Base-by-base conservation (phyloP, 2,113 vertebrate species). In the Chrysemys picta region DNA sequence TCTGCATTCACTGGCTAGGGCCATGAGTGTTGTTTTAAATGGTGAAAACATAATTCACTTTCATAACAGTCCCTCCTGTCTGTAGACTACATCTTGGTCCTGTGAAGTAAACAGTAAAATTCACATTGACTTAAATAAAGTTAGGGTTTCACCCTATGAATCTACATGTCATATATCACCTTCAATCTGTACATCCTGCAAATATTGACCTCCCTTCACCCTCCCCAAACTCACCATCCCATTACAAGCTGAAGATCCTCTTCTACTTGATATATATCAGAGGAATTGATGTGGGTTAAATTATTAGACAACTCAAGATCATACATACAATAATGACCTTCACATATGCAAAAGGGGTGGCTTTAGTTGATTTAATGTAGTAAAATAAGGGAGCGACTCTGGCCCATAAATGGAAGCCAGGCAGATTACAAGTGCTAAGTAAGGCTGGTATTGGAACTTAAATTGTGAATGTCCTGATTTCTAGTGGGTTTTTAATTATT, bases 231-330 rank as follows among this genome's bases (percentile, higher is more conserved):
- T 5, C 29, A 45, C 2, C 52, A 21, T 88, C 91, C 38, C 17
- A 72, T 2, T 14, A 86, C 50, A 90, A 65, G 6, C 2, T 42
- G 16, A 19, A 49, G 21, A 0, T 0, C 1, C 16, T 57, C 21
- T 82, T 56, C 19, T 52, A 82, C 9, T 4, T 75, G 3, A 8
- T 65, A 29, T 59, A 65, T 65, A 65, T 31, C 17, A 21, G 13
- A 69, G 62, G 35, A n/a, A 69, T 69, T n/a, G 35, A n/a, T 69
- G 62, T 14, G 1, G 35, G 16, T 69, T 19, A n/a, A n/a, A 35
- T 69, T n/a, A 69, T 69, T n/a, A n/a, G 29, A 9, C 35, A 69
- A 19, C 35, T 69, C 35, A n/a, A n/a, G 31, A 69, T n/a, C 62
- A 19, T 69, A 10, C 17, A 69, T 4, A 8, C 8, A n/a, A n/a